A percentile compares a stretch with the other conserved stretches of the same genome.
phyloP scores from a whole-genome alignment of 2,113 vertebrate species.

The Solea senegalensis region DNA sequence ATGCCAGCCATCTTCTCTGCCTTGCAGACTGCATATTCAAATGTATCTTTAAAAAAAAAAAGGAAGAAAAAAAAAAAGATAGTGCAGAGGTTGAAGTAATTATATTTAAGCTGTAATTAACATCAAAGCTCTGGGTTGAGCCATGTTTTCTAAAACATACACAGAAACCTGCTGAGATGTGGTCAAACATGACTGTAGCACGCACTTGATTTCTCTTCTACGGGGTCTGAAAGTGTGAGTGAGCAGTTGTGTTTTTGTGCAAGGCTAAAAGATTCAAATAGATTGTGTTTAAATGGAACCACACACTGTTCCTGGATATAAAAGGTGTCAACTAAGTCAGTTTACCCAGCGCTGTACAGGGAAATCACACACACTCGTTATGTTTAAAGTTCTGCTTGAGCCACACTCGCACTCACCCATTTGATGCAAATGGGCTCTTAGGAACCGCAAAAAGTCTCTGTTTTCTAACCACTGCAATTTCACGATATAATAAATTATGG shows the following conservation, averaged over 20 bases:
- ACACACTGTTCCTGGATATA: constrained; percentile 28
- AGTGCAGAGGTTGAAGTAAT: constrained; percentile 4
- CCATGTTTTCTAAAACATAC: constrained; percentile 28
- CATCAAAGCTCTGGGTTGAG: constrained; percentile 24
- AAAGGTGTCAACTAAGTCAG: constrained; percentile 46
- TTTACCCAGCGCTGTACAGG: constrained; percentile 25
- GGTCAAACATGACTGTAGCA: constrained; percentile 18
- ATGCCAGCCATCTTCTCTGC: constrained; percentile 21
- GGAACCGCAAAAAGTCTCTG: constrained; percentile 31
- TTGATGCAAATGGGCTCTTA: constrained; percentile 42
- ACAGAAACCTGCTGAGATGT: constrained; percentile 24
- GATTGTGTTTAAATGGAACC: constrained; percentile 30
- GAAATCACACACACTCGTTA: constrained; percentile 45
- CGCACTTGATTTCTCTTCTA: neutral
- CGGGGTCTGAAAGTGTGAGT: constrained; percentile 1
- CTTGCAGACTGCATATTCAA: constrained; percentile 11
- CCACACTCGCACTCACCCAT: constrained; percentile 34
- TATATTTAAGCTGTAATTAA: constrained; percentile 30
- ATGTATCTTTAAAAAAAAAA: constrained; percentile 14
- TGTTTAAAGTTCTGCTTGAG: constrained; percentile 49
- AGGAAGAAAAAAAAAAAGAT: neutral
- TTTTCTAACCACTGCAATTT: constrained; percentile 26
- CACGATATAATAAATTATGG: constrained; percentile 33
- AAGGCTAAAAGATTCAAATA: constrained; percentile 17
- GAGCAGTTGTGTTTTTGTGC: neutral